These are phyloP conservation scores for Alosa alosa DNA, from an alignment of 2,113 vertebrate species.

Conservation along the genomic window DNA sequence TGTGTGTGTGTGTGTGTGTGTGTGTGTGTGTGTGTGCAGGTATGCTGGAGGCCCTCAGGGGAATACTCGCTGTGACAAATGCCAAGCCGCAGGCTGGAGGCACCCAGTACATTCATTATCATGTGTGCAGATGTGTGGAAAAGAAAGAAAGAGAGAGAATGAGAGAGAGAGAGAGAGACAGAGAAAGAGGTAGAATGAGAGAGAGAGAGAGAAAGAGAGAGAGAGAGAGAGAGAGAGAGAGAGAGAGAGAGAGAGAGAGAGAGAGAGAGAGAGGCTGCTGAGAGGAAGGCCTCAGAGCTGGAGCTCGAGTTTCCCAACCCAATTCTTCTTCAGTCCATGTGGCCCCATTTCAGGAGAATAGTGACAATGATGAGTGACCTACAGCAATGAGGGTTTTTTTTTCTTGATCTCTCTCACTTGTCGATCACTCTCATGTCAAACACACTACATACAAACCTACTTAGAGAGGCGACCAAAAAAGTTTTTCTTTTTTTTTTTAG, in stretches of 20 bases:
- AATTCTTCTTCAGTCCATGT: slow-evolving; percentile 19
- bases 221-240: background rate
- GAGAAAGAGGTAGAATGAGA: background rate
- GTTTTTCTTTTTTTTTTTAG: background rate
- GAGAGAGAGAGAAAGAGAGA: background rate
- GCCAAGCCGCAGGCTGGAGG: slow-evolving; percentile 57
- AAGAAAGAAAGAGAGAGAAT: background rate
- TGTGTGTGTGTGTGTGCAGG: slow-evolving; percentile 49
- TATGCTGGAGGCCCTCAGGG: slow-evolving; percentile 49
- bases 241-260: too few species aligned
- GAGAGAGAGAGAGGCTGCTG: background rate
- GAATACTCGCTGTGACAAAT: slow-evolving; percentile 56
- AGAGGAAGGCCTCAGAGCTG: background rate
- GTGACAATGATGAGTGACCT: slow-evolving; percentile 43
- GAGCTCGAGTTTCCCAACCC: slow-evolving; percentile 35
- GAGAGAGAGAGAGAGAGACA: background rate
- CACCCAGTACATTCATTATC: slow-evolving; percentile 50
- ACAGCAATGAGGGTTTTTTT: slow-evolving; percentile 29
- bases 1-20: too few species aligned
- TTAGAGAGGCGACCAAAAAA: background rate
- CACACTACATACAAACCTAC: background rate
- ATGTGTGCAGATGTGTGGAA: slow-evolving; percentile 44
- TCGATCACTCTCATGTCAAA: background rate
- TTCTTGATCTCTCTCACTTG: background rate
- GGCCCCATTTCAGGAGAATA: slow-evolving; percentile 40